Percentiles rank a stretch among this genome's conserved stretches.
phyloP scores from a whole-genome alignment of 2,888 invertebrate species.

The Copidosoma aretas region DNA sequence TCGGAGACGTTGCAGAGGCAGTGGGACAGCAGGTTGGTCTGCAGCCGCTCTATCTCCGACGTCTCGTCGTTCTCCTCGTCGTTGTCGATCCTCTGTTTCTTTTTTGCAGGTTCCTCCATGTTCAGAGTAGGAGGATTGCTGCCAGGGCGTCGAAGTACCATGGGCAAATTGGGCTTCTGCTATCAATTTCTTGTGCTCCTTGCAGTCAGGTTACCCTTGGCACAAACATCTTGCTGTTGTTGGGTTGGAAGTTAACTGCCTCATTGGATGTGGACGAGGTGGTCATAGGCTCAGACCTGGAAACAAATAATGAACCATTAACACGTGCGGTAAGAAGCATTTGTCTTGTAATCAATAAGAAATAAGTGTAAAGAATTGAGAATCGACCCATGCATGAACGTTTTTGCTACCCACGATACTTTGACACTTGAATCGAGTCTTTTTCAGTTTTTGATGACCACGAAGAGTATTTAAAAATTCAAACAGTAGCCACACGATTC shows the following conservation, averaged over 20 bases:
- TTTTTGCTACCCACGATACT: no score
- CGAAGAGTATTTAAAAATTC: no score
- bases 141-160: constrained; percentile 71
- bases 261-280: constrained; percentile 7
- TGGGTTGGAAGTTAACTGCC: constrained; percentile 2
- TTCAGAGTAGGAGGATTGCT: constrained; percentile 67
- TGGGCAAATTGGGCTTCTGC: constrained; percentile 58
- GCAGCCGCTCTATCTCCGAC: constrained; percentile 68
- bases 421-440: no score
- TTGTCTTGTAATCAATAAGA: no score
- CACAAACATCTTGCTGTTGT: constrained; percentile 40
- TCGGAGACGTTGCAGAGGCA: constrained; percentile 82
- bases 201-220: constrained; percentile 52
- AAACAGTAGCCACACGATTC: no score
- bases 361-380: no score
- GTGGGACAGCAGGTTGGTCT: constrained; percentile 74
- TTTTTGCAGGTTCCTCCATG: constrained; percentile 86
- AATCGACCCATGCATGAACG: no score
- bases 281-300: constrained; percentile 17
- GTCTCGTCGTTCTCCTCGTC: constrained; percentile 68
- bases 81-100: constrained; percentile 75
- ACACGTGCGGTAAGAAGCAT: no score
- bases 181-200: constrained; percentile 36
- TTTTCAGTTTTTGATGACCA: no score
- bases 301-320: constrained; percentile 12